These are phyloP conservation scores for Gibbula magus DNA, from an alignment of 2,888 invertebrate genomes.

Conservation along the genomic window DNA sequence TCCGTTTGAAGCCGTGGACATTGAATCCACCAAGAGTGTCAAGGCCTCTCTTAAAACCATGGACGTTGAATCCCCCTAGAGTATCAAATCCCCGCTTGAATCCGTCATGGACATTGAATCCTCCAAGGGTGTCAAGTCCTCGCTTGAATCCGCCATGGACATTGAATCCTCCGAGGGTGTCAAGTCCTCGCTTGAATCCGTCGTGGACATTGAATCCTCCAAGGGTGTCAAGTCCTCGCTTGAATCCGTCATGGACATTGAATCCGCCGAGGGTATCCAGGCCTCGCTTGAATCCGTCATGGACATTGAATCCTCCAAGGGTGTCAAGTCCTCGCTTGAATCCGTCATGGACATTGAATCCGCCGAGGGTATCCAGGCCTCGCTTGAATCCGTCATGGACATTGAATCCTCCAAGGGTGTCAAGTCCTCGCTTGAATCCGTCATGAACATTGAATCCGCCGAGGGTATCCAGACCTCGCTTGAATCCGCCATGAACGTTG, in stretches of 20 bases:
- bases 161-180: background rate
- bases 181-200: background rate
- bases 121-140: background rate
- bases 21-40: slow-evolving; percentile 39
- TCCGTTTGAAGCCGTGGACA: slow-evolving; percentile 39
- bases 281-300: background rate
- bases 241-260: background rate
- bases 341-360: background rate
- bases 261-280: background rate
- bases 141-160: background rate
- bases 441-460: background rate
- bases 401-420: background rate
- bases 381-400: background rate
- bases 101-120: background rate
- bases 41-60: slow-evolving; percentile 23
- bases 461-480: background rate
- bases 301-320: background rate
- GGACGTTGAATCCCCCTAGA: background rate
- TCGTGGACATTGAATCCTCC: background rate
- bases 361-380: background rate
- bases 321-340: background rate
- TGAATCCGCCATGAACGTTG: background rate
- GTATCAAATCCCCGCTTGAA: background rate
- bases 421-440: background rate
- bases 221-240: background rate